phyloP scores from a whole-genome alignment of 2,888 invertebrate genomes.

The Chloroclystis v-ata region DNA sequence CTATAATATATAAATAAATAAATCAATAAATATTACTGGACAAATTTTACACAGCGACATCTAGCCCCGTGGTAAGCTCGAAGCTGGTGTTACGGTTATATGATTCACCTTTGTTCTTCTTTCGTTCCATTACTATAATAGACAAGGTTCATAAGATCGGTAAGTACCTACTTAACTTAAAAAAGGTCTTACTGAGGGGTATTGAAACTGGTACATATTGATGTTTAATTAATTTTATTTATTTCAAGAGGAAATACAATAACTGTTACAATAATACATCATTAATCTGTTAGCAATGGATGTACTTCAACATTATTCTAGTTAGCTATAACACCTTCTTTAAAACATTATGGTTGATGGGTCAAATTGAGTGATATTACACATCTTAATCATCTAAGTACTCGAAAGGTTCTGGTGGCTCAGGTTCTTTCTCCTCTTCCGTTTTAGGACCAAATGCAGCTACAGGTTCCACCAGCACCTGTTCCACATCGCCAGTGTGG shows the following conservation, averaged over 20 bases:
- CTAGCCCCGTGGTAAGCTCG: too few relatives aligned
- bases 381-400: constrained; percentile 85
- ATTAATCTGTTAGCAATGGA: constrained; percentile 14
- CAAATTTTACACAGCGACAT: too few relatives aligned
- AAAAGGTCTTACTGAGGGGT: too few relatives aligned
- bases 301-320: constrained; percentile 38
- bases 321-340: constrained; percentile 45
- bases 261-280: constrained; percentile 13
- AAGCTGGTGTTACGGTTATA: too few relatives aligned
- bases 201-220: too few relatives aligned
- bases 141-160: too few relatives aligned
- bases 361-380: constrained; percentile 33
- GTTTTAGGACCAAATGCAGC: constrained; percentile 93
- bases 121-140: too few relatives aligned
- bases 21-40: too few relatives aligned
- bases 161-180: too few relatives aligned
- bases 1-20: too few relatives aligned
- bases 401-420: constrained; percentile 98
- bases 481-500: constrained; percentile 88
- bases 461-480: constrained; percentile 94
- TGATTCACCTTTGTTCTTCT: too few relatives aligned
- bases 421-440: constrained; percentile 97
- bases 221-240: constrained; percentile 1
- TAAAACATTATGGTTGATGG: constrained; percentile 50
- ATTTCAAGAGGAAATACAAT: constrained; percentile 46